A percentile compares a stretch with the other conserved stretches of the same genome.
These are phyloP conservation scores for Leguminivora glycinivorella DNA, from an alignment of 1,140 invertebrate species.

Conservation along the genomic window DNA sequence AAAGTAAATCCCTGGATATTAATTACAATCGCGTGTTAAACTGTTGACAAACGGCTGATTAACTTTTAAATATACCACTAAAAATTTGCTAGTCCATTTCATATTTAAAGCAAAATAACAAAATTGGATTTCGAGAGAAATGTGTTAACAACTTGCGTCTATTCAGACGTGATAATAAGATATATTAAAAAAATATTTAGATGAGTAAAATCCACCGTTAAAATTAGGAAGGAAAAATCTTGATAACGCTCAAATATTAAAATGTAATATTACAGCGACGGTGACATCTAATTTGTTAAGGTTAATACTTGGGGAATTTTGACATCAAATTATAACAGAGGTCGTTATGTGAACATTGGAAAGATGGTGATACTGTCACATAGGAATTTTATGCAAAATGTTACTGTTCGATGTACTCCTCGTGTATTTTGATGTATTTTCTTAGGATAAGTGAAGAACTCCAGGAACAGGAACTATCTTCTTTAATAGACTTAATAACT, in stretches of 20 bases:
- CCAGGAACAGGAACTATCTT: too few species aligned
- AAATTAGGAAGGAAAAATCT: constrained; percentile 24
- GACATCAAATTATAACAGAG: not conserved
- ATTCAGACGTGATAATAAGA: not conserved
- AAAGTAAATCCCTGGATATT: constrained; percentile 15
- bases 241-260: constrained; percentile 29
- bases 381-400: too few species aligned
- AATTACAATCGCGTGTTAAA: constrained; percentile 13
- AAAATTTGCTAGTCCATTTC: not conserved
- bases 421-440: too few species aligned
- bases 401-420: too few species aligned
- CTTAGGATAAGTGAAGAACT: too few species aligned
- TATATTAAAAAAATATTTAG: constrained; percentile 16
- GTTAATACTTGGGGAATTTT: not conserved
- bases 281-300: constrained; percentile 24
- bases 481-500: too few species aligned
- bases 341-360: not conserved
- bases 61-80: not conserved
- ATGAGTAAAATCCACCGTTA: constrained; percentile 15
- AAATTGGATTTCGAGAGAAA: not conserved
- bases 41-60: not conserved
- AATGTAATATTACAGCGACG: constrained; percentile 22
- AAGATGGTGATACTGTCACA: not conserved
- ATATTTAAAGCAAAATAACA: not conserved
- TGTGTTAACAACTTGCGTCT: not conserved